A percentile compares a stretch with the other conserved stretches of the same genome.
These are phyloP conservation scores for Proterorhinus semilunaris DNA, from an alignment of 2,113 vertebrate genomes.

Conservation along the genomic window DNA sequence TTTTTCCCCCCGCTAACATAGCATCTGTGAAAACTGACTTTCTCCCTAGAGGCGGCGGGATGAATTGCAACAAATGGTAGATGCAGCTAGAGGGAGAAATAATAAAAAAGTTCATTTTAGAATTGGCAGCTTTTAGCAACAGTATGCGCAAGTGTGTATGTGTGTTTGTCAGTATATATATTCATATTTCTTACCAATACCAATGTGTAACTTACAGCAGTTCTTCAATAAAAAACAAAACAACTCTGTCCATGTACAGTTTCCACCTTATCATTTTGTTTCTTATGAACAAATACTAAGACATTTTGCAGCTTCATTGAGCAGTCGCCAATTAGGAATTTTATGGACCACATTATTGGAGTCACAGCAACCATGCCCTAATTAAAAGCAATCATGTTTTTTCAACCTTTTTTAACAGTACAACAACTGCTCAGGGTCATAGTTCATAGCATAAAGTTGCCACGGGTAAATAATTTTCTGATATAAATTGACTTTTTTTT, in stretches of 20 bases:
- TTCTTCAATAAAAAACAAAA: background rate
- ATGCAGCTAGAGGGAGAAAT: background rate
- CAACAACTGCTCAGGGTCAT: conserved; percentile 20
- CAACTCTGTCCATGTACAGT: background rate
- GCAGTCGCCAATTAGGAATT: conserved; percentile 72
- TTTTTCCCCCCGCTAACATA: background rate
- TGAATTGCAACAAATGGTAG: conserved; percentile 6
- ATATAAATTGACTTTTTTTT: too few relatives aligned
- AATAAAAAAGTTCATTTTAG: conserved; percentile 5
- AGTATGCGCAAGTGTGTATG: conserved; percentile 2
- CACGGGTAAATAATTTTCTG: conserved; percentile 3
- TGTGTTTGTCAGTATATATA: background rate
- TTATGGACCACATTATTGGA: conserved; percentile 79
- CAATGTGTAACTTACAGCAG: background rate
- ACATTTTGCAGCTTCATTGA: conserved; percentile 50
- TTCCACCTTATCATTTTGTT: conserved; percentile 57
- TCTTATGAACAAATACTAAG: conserved; percentile 1
- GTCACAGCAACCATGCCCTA: conserved; percentile 60
- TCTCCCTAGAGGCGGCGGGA: conserved; percentile 5
- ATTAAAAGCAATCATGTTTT: conserved; percentile 61
- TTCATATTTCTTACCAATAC: background rate
- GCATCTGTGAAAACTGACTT: background rate
- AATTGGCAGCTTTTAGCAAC: background rate
- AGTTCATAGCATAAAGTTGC: background rate
- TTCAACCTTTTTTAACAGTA: conserved; percentile 24